Conservation (phyloP, 2,113 vertebrate genomes). For the Dinomys branickii region DNA sequence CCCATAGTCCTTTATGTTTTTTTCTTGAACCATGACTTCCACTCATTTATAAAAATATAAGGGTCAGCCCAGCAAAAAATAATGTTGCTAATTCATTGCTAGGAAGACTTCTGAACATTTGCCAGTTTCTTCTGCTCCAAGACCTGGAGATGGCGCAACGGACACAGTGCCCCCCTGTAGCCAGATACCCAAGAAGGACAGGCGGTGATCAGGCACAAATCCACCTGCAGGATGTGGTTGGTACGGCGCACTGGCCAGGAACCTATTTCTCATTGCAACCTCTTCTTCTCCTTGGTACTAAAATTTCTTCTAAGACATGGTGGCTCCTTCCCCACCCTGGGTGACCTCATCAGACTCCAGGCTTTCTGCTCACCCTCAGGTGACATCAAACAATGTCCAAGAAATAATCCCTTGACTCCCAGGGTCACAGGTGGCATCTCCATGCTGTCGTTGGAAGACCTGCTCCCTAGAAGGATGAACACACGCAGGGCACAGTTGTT, state of each 20-base stretch:
- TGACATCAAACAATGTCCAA: too few relatives aligned
- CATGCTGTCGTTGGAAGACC: too few relatives aligned
- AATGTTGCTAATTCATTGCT: neutral
- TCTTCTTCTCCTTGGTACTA: neutral
- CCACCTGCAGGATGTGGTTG: neutral
- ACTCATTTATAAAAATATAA: neutral
- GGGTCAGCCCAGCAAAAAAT: neutral
- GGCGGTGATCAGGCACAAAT: neutral
- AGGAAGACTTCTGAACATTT: neutral
- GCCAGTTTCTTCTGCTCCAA: neutral
- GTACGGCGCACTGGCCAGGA: neutral
- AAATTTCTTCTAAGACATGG: neutral
- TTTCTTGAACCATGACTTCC: neutral
- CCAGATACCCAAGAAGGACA: neutral
- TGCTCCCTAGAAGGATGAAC: neutral
- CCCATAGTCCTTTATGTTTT: neutral
- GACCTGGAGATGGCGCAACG: neutral
- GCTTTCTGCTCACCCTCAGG: too few relatives aligned
- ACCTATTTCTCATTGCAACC: neutral
- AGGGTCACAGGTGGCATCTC: too few relatives aligned
- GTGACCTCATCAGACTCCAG: too few relatives aligned
- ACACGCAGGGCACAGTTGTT: neutral
- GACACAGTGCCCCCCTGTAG: neutral
- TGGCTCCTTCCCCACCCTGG: too few relatives aligned
- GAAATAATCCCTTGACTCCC: too few relatives aligned